Evolutionary conservation across 2,888 invertebrate genomes (phyloP).

Genomic region (Bombyx huttoni): DNA sequence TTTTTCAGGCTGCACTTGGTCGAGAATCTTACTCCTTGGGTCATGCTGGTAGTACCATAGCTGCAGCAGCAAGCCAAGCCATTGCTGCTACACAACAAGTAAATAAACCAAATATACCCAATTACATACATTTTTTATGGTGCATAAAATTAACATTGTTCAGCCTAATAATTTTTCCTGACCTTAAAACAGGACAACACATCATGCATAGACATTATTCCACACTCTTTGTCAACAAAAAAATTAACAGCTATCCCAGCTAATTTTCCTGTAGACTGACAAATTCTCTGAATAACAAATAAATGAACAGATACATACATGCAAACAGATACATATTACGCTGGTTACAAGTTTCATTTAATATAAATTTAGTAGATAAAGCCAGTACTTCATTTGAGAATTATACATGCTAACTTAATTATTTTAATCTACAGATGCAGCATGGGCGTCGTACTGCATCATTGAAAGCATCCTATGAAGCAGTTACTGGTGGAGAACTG

Average conservation of each 20-base stretch:
- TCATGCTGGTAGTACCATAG: constrained; percentile 90
- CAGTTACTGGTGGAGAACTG: constrained; percentile 77
- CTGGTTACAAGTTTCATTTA: neutral
- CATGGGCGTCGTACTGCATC: constrained; percentile 95
- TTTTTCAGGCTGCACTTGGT: constrained; percentile 52
- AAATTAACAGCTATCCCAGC: too few relatives aligned
- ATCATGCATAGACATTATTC: too few relatives aligned
- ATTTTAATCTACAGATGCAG: constrained; percentile 77
- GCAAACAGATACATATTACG: too few relatives aligned
- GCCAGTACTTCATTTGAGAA: too few relatives aligned
- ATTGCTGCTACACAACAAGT: constrained; percentile 95
- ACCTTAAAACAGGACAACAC: too few relatives aligned
- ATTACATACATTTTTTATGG: neutral
- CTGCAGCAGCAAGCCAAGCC: constrained; percentile 95
- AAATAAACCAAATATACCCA: constrained; percentile 4
- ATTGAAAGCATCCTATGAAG: constrained; percentile 95
- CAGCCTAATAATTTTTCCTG: too few relatives aligned
- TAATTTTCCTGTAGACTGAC: too few relatives aligned
- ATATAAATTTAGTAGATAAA: neutral
- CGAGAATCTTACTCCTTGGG: constrained; percentile 79
- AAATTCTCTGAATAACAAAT: too few relatives aligned
- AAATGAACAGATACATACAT: too few relatives aligned
- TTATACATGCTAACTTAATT: neutral
- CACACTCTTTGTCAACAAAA: too few relatives aligned
- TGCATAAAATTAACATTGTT: too few relatives aligned